Base-by-base conservation (phyloP, 2,797 vertebrate genomes). In the Hypotaenidia philippensis region DNA sequence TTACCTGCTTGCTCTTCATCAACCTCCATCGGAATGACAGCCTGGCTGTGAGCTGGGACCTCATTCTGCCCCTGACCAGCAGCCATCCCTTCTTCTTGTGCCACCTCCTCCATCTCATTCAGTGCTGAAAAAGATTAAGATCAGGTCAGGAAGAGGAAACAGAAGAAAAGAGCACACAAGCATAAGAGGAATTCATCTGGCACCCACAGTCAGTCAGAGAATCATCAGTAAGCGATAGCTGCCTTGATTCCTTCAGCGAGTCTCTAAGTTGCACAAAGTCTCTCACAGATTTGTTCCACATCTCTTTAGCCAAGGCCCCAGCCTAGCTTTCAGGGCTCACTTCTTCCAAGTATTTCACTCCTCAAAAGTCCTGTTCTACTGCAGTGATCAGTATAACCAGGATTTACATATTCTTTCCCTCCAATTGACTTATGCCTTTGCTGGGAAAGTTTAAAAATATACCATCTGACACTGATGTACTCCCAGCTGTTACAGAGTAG, bases 1-100 rank as follows among this genome's bases (percentile, higher is more conserved):
- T 97, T 97, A 99, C 99, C 99, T 99, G 99, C 99, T 99, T 99
- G 98, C 66, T 99, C 99, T 95, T 99, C 99, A n/a, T 99, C 99
- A 13, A 96, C 96, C 64, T 98, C 98, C 93, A 98, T 97, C 34
- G 97, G 98, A 90, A 98, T 93, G 44, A 97, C 77, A 31, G 98
- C 97, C 85, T 98, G 97, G 87, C 97, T 98, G 23, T 96, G 97
- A 55, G 97, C 98, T 5, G 98, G 80, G 18, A 93, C 53, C 44
- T 98, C 98, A 20, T 88, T 96, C 75, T 92, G 97, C 60, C 97
- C 94, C 90, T 97, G 98, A 12, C 98, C 98, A 52, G 98, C 97
- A 50, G 96, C 97, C 63, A 98, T 98, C 70, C 98, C 97, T 90
- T 99, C 98, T 47, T 99, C 99, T 88, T 98, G 98, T 6, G 98